Evolutionary conservation across 1,140 invertebrate species (phyloP).

Genomic region (Sinella curviseta): DNA sequence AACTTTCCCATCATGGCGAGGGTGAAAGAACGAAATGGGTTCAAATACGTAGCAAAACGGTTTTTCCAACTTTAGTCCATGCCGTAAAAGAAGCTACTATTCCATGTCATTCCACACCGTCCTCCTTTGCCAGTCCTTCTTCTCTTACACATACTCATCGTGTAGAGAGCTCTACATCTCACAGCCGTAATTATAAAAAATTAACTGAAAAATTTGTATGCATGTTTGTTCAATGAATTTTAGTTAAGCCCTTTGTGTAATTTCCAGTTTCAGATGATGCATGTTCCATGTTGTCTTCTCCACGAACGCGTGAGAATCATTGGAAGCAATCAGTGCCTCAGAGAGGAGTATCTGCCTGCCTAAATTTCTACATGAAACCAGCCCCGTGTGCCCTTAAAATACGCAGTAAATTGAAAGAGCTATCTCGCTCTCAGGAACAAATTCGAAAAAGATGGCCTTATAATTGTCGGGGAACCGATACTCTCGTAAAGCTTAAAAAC

Average conservation of each 20-base stretch:
- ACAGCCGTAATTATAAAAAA: slow-evolving; percentile 33
- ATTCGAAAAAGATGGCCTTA: slow-evolving; percentile 18
- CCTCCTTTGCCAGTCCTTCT: slow-evolving; percentile 29
- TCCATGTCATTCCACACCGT: slow-evolving; percentile 36
- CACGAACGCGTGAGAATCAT: slow-evolving; percentile 81
- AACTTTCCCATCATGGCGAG: slow-evolving; percentile 76
- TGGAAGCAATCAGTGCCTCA: slow-evolving; percentile 78
- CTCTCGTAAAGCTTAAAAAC: slow-evolving; percentile 8
- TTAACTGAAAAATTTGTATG: too few species aligned
- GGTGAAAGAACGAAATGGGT: slow-evolving; percentile 80
- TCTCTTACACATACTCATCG: slow-evolving; percentile 15
- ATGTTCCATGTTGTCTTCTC: slow-evolving; percentile 81
- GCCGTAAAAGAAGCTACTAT: slow-evolving; percentile 44
- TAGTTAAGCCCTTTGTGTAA: not conserved
- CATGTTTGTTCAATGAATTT: not conserved
- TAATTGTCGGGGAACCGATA: not conserved
- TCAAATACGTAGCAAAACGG: slow-evolving; percentile 80
- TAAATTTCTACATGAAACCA: slow-evolving; percentile 67
- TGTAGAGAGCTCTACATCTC: slow-evolving; percentile 30
- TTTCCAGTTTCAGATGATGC: slow-evolving; percentile 79
- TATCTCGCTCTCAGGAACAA: slow-evolving; percentile 2
- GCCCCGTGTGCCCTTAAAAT: slow-evolving; percentile 36
- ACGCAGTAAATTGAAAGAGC: slow-evolving; percentile 15
- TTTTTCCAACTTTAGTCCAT: slow-evolving; percentile 70
- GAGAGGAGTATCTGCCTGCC: slow-evolving; percentile 68